Base-by-base conservation (phyloP, 2,888 invertebrate genomes). In the Lithophane ornitopus region DNA sequence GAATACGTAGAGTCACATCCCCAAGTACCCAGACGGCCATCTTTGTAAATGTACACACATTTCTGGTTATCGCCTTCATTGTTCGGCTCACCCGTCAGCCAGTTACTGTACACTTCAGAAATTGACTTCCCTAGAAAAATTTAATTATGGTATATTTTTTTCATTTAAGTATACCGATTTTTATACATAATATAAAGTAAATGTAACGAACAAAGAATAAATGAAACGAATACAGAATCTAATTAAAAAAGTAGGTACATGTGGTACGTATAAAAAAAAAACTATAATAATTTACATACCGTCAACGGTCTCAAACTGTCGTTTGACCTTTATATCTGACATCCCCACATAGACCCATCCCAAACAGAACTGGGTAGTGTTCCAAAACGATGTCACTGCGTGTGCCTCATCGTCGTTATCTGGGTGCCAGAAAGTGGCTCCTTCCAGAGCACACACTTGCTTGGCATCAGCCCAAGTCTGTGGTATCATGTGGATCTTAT, bases 1-100 rank as follows among this genome's bases (percentile, higher is more conserved):
- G 93, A 91, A 63, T 85, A 89, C 16, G 81, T 89, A 12, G 80
- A 82, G 7, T 82, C 76, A 69, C 95, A 96, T 0, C 14, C 14
- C 26, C 14, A 56, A 56, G 26, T 26, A 56, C 26, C 54, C 26
- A 56, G 26, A 0, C 6, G 2, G 14, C 54, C 54, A n/a, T 2
- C 6, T 56, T 56, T 54, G n/a, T 54, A 54, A 54, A 54, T 54
- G 12, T 54, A 54, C 54, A 54, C 54, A 26, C 54, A 54, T 34
- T 34, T 34, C 2, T 34, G 34, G n/a, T 26, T 56, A 26, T 3
- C 26, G 6, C 14, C 54, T 11, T 26, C 12, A 56, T 56, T 56
- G n/a, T 26, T 14, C 6, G 12, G 54, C 26, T 56, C 26, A 56
- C 26, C 26, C 14, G n/a, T 12, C n/a, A 6, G n/a, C 54, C 54